A percentile compares a stretch with the other conserved stretches of the same genome.
Evolutionary conservation across 35 echinoderm and acorn worm genomes (phyloP).

Genomic region (Ptychodera flava): DNA sequence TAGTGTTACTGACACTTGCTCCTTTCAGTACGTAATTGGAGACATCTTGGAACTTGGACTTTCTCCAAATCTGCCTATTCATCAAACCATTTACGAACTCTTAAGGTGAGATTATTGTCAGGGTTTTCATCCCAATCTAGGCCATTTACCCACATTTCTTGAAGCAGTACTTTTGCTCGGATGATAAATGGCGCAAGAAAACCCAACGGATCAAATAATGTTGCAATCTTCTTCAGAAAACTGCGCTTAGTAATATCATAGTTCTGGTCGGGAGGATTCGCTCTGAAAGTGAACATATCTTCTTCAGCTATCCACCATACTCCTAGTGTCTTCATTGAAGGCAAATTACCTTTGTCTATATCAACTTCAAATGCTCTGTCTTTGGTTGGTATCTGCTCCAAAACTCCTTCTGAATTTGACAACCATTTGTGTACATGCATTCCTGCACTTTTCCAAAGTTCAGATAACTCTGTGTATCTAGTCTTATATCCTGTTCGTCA

Average conservation of each 20-base stretch:
- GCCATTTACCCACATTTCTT: too few species aligned
- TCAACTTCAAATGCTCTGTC: slow-evolving; percentile 14
- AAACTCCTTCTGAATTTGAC: slow-evolving; percentile 23
- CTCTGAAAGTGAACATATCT: too few species aligned
- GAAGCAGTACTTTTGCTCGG: too few species aligned
- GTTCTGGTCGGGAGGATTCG: not conserved
- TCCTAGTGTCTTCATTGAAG: slow-evolving; percentile 27
- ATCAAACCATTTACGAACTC: not conserved
- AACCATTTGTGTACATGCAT: slow-evolving; percentile 31
- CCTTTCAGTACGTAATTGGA: not conserved
- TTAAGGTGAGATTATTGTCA: too few species aligned
- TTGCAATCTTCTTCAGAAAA: too few species aligned
- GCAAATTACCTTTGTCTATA: slow-evolving; percentile 15
- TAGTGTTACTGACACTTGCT: slow-evolving; percentile 3
- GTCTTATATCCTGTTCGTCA: too few species aligned
- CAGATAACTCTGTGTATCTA: slow-evolving; percentile 6
- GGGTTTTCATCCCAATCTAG: too few species aligned
- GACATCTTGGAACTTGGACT: slow-evolving; percentile 12
- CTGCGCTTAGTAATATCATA: slow-evolving; percentile 10
- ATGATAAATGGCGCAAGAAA: slow-evolving; percentile 7
- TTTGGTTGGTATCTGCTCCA: slow-evolving; percentile 25
- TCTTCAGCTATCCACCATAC: slow-evolving; percentile 11
- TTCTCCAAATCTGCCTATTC: too few species aligned
- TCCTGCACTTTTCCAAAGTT: slow-evolving; percentile 29
- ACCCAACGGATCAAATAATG: too few species aligned